Conservation (phyloP, 2,113 vertebrate genomes). For the Pao palembangensis region DNA sequence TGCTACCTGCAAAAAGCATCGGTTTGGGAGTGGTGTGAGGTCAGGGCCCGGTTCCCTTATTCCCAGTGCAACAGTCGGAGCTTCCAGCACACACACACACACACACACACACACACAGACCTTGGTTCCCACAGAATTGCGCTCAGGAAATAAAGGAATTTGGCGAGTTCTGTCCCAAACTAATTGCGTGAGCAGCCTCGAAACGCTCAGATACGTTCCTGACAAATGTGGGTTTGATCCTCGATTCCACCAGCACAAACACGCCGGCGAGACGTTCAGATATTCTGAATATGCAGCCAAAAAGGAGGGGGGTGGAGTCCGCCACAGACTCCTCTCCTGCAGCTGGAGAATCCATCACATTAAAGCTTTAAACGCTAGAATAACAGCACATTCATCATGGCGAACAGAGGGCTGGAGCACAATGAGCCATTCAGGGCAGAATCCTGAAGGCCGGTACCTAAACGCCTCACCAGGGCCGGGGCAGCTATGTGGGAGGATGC, state of each 20-base stretch:
- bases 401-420: constrained; percentile 37
- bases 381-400: constrained; percentile 70
- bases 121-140: constrained; percentile 24
- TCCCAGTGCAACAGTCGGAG: constrained; percentile 38
- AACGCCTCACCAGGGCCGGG: not conserved
- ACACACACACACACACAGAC: constrained; percentile 19
- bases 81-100: constrained; percentile 3
- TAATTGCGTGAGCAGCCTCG: constrained; percentile 9
- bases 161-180: constrained; percentile 1
- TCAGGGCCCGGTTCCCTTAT: constrained; percentile 47
- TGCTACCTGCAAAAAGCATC: constrained; percentile 36
- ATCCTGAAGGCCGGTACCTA: constrained; percentile 26
- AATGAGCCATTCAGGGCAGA: constrained; percentile 34
- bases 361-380: constrained; percentile 71
- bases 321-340: constrained; percentile 28
- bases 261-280: constrained; percentile 6
- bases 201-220: not conserved
- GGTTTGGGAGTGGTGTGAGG: constrained; percentile 24
- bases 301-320: not conserved
- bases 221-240: not conserved
- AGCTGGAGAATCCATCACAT: constrained; percentile 65
- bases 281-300: constrained; percentile 6
- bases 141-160: constrained; percentile 23
- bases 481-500: constrained; percentile 15
- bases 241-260: constrained; percentile 7